Percentiles rank a stretch among this genome's conserved stretches.
Evolutionary conservation across 2,113 vertebrate genomes (phyloP).

Genomic region (Gnathonemus echidnorhynchus): DNA sequence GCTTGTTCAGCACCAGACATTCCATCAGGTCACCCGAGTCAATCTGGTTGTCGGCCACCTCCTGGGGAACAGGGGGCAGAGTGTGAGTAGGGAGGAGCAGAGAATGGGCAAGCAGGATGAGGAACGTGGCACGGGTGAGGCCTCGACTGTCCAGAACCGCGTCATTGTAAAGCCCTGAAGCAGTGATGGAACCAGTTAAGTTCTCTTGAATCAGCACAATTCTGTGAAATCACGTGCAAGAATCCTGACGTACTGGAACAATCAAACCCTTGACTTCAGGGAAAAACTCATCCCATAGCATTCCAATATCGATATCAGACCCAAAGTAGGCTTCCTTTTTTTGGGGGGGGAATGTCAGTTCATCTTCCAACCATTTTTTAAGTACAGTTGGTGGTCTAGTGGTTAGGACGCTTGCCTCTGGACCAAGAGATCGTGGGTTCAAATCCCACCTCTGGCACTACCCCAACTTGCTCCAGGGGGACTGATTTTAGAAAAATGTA

Average conservation of each 20-base stretch:
- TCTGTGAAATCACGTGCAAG: background rate
- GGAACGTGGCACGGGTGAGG: background rate
- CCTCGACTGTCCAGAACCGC: background rate
- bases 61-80: conserved; percentile 52
- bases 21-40: conserved; percentile 96
- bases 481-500: too few relatives aligned
- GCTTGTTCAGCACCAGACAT: conserved; percentile 92
- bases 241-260: background rate
- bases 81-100: background rate
- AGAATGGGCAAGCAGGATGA: background rate
- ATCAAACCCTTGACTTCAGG: background rate
- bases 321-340: background rate
- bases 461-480: too few relatives aligned
- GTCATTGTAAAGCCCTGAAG: background rate
- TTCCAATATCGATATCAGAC: background rate
- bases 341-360: background rate
- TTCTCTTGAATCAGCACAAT: background rate
- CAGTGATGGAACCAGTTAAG: background rate
- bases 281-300: background rate
- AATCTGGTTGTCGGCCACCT: conserved; percentile 91
- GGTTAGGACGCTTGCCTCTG: too few relatives aligned
- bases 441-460: too few relatives aligned
- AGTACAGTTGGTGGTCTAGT: background rate
- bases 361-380: background rate
- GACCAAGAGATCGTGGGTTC: too few relatives aligned